Base-by-base conservation (phyloP, 2,888 invertebrate genomes). In the Lithodes maja region DNA sequence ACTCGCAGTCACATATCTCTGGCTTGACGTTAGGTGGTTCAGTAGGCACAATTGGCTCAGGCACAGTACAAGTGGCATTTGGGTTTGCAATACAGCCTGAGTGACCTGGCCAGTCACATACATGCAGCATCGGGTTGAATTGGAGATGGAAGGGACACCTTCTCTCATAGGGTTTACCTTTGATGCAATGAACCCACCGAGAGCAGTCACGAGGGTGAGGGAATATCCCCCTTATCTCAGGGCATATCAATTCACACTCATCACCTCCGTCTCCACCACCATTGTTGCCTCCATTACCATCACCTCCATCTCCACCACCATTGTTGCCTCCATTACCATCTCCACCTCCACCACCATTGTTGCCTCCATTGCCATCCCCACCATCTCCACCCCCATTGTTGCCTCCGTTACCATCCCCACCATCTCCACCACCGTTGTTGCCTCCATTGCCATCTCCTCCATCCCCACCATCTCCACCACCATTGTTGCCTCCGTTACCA, bases 21-120 rank as follows among this genome's bases (percentile, higher is more conserved):
- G 91, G 91, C 17, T 78, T 85, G 3, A 61, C n/a, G 49, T 85
- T 83, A 15, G 89, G 87, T 3, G 61, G 49, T 33, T 71, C 79
- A 33, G 82, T 77, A 0, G 89, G 90, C 12, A 50, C 49, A 3
- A 83, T 17, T 52, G 87, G 75, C 1, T 86, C 86, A 17, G 90
- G 90, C 3, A 90, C 17, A 1, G 52, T 17, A 54, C 90, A 90
- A 0, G 80, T 55, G 52, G 88, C 75, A 54, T 85, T 54, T 75
- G 61, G 1, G 50, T 85, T 50, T 3, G 87, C 87, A 7, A 83
- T 55, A 50, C 92, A 92, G 9, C 85, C 87, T 5, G 92, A 90
- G 9, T 85, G n/a, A 9, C 83, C 50, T 1, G 92, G 91, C 91
- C 92, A 92, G 83, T 92, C 92, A 81, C 92, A 92, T 9, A 90